Evolutionary conservation across 1,140 invertebrate genomes (phyloP).

Genomic region (Drosophila virilis): DNA sequence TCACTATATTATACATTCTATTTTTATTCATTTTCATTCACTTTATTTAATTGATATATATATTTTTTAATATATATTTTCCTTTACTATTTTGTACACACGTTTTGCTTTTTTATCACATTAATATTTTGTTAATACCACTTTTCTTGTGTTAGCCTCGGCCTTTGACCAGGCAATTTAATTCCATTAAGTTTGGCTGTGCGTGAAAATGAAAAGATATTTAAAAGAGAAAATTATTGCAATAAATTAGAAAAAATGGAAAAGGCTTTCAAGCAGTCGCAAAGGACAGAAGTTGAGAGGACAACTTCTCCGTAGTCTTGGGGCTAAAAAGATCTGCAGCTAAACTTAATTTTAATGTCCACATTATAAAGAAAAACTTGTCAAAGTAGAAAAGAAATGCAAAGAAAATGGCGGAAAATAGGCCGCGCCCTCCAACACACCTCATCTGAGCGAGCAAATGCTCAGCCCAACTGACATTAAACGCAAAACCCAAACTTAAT

Average conservation of each 20-base stretch:
- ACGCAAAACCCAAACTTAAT: constrained; percentile 51
- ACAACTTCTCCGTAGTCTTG: not conserved
- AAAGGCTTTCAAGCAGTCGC: constrained; percentile 11
- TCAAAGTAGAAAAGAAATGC: constrained; percentile 14
- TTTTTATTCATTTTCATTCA: no score
- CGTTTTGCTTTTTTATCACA: not conserved
- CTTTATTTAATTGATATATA: no score
- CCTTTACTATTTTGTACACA: no score
- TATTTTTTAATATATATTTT: no score
- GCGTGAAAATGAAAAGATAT: constrained; percentile 1
- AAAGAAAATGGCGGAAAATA: constrained; percentile 13
- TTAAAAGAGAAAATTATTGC: constrained; percentile 9
- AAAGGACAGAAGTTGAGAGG: not conserved
- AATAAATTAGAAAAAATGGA: constrained; percentile 25
- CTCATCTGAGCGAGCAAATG: not conserved
- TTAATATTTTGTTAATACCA: not conserved
- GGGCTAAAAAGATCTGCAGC: not conserved
- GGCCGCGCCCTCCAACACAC: not conserved
- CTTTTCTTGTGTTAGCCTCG: no score
- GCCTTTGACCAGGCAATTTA: constrained; percentile 5
- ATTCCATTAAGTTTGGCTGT: not conserved
- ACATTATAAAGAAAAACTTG: constrained; percentile 20
- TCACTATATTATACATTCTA: no score
- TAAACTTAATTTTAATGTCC: constrained; percentile 11
- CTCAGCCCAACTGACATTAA: constrained; percentile 20